Evolutionary conservation across 2,888 invertebrate species (phyloP).

Genomic region (Rhagonycha lutea): DNA sequence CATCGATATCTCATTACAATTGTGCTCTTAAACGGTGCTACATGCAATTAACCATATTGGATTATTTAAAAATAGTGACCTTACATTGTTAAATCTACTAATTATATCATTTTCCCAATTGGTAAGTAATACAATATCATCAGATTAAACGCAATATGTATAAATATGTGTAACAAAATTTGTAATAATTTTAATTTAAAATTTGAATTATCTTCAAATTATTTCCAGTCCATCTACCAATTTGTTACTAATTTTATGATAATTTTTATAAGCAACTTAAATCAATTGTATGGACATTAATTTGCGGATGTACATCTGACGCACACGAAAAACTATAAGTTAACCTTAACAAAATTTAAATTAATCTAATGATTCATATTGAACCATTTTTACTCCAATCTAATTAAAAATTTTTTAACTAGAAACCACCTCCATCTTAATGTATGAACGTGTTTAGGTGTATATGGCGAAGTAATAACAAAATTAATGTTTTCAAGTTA

Average conservation of each 20-base stretch:
- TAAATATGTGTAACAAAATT: background rate
- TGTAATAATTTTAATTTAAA: background rate
- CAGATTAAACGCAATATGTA: background rate
- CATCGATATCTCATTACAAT: conserved; percentile 20
- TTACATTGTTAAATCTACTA: background rate
- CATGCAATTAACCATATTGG: conserved; percentile 4
- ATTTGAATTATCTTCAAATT: background rate
- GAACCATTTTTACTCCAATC: background rate
- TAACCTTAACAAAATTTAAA: background rate
- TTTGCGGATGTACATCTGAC: background rate
- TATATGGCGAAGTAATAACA: background rate
- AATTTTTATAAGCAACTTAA: background rate
- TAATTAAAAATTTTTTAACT: background rate
- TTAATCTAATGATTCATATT: background rate
- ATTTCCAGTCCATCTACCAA: background rate
- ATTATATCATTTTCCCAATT: background rate
- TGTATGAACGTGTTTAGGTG: background rate
- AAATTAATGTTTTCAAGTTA: no score
- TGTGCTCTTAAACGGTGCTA: conserved; percentile 15
- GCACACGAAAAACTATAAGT: background rate
- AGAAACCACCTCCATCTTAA: background rate
- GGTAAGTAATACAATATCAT: background rate
- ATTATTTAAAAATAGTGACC: background rate
- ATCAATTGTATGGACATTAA: background rate
- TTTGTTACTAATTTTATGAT: background rate